Evolutionary conservation across 2,888 invertebrate genomes (phyloP), one percentile per base, ranked within the genome.

Genomic region (Alentia gelatinosa): DNA sequence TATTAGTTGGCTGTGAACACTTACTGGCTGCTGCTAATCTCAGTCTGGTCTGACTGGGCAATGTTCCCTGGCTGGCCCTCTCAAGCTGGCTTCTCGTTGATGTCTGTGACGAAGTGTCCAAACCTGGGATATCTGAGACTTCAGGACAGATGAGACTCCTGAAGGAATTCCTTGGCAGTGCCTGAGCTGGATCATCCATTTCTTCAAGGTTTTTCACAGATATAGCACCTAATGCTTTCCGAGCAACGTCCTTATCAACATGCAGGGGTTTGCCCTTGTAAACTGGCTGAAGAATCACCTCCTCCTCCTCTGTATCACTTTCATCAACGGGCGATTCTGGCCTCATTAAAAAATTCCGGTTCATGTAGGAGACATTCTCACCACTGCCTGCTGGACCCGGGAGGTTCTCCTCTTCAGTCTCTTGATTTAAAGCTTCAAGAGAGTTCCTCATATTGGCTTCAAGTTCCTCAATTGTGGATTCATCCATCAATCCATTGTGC

Each of bases 101-200:
- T 15, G 3, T 83, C 1, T 19, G 7, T 15, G 83, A 83, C 1
- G 7, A 9, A 23, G 83, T 83, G 40, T 83, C 83, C 35, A 83
- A 7, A 1, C 83, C 83, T 3, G 37, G 4, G 37, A 83, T 39
- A 19, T 39, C 39, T 0, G 39, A 83, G 9, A 83, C 4, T 3
- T 83, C 83, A 19, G 83, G 83, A 40, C 40, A 40, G 4, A 83
- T 23, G 3, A 83, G 83, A 19, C 23, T 83, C 39, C 83, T 35
- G 83, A 83, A 83, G 39, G 83, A 83, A 26, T 83, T 83, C 23
- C 83, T 83, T 15, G 83, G 83, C 39, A 83, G 19, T 15, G 83
- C 39, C 39, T 83, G 39, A 1, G 83, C 40, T 0, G 40, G 40
- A 23, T 83, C 83, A 7, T 83, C 83, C 83, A 83, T 83, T 1